Conservation (phyloP, 2,797 vertebrate genomes). For the Takifugu rubripes region DNA sequence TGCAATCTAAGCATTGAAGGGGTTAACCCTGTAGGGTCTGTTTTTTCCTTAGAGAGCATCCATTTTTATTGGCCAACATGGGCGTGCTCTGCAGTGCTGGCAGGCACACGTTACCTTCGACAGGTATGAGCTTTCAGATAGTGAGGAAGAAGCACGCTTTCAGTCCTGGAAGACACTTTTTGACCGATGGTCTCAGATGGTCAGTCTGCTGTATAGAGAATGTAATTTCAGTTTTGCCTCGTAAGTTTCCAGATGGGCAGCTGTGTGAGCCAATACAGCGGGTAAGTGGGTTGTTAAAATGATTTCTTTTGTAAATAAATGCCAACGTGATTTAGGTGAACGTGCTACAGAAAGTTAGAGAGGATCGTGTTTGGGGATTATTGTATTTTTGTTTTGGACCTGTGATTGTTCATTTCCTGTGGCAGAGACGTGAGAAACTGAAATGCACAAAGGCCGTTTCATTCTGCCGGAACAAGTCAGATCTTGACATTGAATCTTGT, state of each 20-base stretch:
- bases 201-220: slow-evolving; percentile 17
- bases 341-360: slow-evolving; percentile 46
- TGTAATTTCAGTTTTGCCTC: slow-evolving; percentile 41
- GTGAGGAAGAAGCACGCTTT: slow-evolving; percentile 7
- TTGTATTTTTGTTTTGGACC: slow-evolving; percentile 13
- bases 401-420: slow-evolving; percentile 5
- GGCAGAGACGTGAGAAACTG: slow-evolving; percentile 27
- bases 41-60: slow-evolving; percentile 22
- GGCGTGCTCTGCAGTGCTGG: slow-evolving; percentile 56
- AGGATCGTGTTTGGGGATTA: slow-evolving; percentile 31
- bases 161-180: neutral
- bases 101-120: slow-evolving; percentile 77
- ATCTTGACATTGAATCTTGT: slow-evolving; percentile 63
- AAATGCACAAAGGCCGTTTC: slow-evolving; percentile 26
- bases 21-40: slow-evolving; percentile 54
- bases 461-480: slow-evolving; percentile 66
- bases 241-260: slow-evolving; percentile 82
- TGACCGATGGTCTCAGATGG: slow-evolving; percentile 1
- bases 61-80: slow-evolving; percentile 57
- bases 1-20: slow-evolving; percentile 17
- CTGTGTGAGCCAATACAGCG: slow-evolving; percentile 89
- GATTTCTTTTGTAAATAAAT: slow-evolving; percentile 37
- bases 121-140: slow-evolving; percentile 70
- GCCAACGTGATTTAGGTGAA: slow-evolving; percentile 16
- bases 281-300: slow-evolving; percentile 76